Percentiles rank a stretch among this genome's conserved stretches.
Conservation (phyloP, 2,888 invertebrate genomes). For the Drosophila mimetica region DNA sequence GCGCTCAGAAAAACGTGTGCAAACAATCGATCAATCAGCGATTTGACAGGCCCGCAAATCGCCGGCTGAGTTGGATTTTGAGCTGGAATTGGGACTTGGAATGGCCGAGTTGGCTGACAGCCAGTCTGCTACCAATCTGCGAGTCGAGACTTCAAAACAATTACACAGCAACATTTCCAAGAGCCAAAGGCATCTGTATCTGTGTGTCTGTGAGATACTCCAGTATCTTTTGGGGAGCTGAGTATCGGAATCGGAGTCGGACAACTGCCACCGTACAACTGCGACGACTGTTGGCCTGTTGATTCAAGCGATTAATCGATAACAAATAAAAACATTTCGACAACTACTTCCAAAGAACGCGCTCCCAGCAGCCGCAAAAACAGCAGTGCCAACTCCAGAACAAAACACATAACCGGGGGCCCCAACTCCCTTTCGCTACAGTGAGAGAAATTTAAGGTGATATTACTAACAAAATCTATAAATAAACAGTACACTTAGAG, state of each 20-base stretch:
- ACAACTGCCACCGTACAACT: conserved; percentile 21
- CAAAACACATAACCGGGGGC: not conserved
- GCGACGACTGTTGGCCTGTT: conserved; percentile 59
- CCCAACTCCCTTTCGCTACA: conserved; percentile 4
- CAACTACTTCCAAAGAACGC: conserved; percentile 76
- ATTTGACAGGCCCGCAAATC: conserved; percentile 54
- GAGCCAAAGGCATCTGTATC: not conserved
- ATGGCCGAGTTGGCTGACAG: conserved; percentile 52
- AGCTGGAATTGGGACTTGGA: not conserved
- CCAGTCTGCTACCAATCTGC: conserved; percentile 76
- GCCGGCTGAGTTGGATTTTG: conserved; percentile 3
- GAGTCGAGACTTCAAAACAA: conserved; percentile 75
- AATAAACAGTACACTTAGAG: no score
- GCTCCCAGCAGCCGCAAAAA: conserved; percentile 15
- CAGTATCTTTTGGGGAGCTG: not conserved
- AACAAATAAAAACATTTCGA: conserved; percentile 80
- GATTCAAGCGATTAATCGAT: conserved; percentile 79
- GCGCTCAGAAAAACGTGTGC: conserved; percentile 78
- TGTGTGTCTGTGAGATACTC: conserved; percentile 14
- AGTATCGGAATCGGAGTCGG: conserved; percentile 11
- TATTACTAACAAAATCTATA: not conserved
- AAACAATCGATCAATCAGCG: conserved; percentile 79
- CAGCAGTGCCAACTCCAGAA: conserved; percentile 31
- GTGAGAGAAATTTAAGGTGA: not conserved
- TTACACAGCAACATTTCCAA: conserved; percentile 77